These are phyloP conservation scores for Leucopsar rothschildi DNA, from an alignment of 2,113 vertebrate species.

Conservation along the genomic window DNA sequence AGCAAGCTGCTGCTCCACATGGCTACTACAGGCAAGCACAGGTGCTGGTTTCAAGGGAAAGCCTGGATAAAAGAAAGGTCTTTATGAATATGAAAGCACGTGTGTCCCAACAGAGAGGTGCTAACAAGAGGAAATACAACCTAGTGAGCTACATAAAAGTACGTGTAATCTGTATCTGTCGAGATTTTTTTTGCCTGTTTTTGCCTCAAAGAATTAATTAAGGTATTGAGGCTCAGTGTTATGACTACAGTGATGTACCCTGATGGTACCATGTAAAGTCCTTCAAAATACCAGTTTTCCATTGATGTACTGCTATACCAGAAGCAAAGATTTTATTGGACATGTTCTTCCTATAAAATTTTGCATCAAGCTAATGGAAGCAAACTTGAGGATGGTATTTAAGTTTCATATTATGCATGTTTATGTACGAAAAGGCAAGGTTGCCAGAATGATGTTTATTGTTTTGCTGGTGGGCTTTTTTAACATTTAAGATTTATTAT, in stretches of 20 bases:
- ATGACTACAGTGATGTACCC: neutral
- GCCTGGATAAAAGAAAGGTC: slow-evolving; percentile 58
- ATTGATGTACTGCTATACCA: neutral
- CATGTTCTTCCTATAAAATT: neutral
- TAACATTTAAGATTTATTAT: slow-evolving; percentile 2
- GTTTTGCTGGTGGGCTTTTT: neutral
- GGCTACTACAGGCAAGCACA: slow-evolving; percentile 59
- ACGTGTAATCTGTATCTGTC: slow-evolving; percentile 51
- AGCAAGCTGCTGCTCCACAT: slow-evolving; percentile 69
- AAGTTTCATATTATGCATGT: neutral
- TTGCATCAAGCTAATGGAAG: neutral
- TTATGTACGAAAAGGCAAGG: neutral
- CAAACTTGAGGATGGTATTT: slow-evolving; percentile 3
- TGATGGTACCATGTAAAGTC: neutral
- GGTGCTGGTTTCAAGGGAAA: slow-evolving; percentile 55
- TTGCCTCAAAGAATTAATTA: slow-evolving; percentile 43
- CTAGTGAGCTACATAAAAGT: slow-evolving; percentile 50
- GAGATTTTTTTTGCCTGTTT: slow-evolving; percentile 29
- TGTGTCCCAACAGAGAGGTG: slow-evolving; percentile 37
- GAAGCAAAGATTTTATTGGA: neutral
- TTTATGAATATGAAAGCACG: slow-evolving; percentile 52
- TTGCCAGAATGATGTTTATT: neutral
- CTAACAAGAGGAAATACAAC: slow-evolving; percentile 65
- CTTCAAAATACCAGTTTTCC: neutral
- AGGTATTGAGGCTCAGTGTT: slow-evolving; percentile 12